Evolutionary conservation across 2,888 invertebrate genomes (phyloP), one percentile per base, ranked within the genome.

Genomic region (Serripes groenlandicus): DNA sequence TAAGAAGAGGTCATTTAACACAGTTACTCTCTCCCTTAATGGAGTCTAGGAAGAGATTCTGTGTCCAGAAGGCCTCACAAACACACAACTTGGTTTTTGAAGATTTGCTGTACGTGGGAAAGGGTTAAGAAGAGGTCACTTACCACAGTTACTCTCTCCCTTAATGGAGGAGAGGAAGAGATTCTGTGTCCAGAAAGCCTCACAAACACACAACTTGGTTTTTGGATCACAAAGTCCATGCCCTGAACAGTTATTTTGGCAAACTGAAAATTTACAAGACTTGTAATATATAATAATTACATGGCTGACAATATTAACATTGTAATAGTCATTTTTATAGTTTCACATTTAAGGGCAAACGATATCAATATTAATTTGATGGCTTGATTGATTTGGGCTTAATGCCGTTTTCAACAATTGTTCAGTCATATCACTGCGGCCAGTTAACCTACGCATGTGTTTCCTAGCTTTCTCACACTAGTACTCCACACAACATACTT

Each of bases 41-140:
- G 83, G 96, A 96, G 93, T 96, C 96, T 79, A 96, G 96, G 84
- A 97, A 95, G 49, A 97, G 95, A 94, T 97, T 97, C 95, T 98
- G 97, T 98, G 98, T 98, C 99, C 99, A 99, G 95, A 98, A 98
- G 28, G 98, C 97, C 95, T 98, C 98, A 95, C 98, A 99, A 91
- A 97, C 96, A 93, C 98, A 99, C 75, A 96, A 96, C 90, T 98
- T 96, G 7, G 97, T 96, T 89, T 97, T 96, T n/a, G n/a, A n/a
- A n/a, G n/a, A n/a, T n/a, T 15, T 11, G 15, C 42, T 11, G 9
- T 42, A 15, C 15, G 42, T 42, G 42, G 42, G 7, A 42, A 7
- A 42, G 42, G 42, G 42, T 42, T 42, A 21, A 62, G 62, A 30
- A 5, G 28, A 42, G 42, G 15, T 15, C 32, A 11, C 93, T 89